Base-by-base conservation (phyloP, 2,888 invertebrate species). In the Dexiosoma caninum region DNA sequence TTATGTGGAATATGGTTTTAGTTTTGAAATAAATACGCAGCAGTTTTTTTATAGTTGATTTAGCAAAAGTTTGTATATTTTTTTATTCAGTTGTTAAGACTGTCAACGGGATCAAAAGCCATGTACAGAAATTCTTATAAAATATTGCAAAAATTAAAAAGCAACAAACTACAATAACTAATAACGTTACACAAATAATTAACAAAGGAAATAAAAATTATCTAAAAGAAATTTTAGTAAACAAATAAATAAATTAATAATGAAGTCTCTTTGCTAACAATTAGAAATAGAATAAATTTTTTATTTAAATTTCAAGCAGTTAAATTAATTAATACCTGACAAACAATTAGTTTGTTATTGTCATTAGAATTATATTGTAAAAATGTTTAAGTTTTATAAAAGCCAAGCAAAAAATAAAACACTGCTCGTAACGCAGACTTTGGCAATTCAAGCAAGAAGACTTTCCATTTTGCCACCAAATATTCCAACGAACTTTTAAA, bases 11-110 rank as follows among this genome's bases (percentile, higher is more conserved):
- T 55, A 46, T 19, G 14, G 19, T 32, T 69, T 35, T 30, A 35
- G 35, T 27, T 55, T 72, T 64, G 40, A 78, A 82, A 81, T 83
- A 83, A 83, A 78, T 80, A 83, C 78, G 82, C 83, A 80, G 78
- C 69, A 64, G 21, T 76, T 77, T 59, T 49, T 59, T 67, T 44
- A 30, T 14, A 10, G 23, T 35, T 19, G 44, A 51, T 62, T 67
- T 23, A 2, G 51, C 69, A 72, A 69, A 55, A n/a, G 12, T 14
- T 57, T 32, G n/a, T n/a, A n/a, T 67, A 27, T 14, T 49, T 37
- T 19, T 81, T 81, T 64, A 66, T 76, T 70, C 19, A 67, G 37
- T 19, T 23, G 12, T 40, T 37, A 12, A 16, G 19, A 42, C 32
- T 16, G 51, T 69, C 44, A 49, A 46, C 37, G 37, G n/a, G 7